Evolutionary conservation across 2,888 invertebrate genomes (phyloP).

Genomic region (Choristoneura rosaceana): DNA sequence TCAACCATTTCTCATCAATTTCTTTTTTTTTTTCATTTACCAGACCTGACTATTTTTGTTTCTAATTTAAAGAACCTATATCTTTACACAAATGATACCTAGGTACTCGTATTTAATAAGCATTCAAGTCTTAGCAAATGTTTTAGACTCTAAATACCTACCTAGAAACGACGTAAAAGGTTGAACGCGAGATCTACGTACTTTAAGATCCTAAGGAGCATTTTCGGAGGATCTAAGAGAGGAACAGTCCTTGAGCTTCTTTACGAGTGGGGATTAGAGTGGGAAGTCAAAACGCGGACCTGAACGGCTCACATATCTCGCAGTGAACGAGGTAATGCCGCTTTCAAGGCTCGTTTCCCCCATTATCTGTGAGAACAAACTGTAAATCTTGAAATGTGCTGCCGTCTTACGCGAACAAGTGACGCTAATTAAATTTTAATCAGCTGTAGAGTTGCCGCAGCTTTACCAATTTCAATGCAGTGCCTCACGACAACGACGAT

Average conservation of each 20-base stretch:
- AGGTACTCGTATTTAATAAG: not conserved
- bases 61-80: too few relatives aligned
- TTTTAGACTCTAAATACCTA: not conserved
- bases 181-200: slow-evolving; percentile 11
- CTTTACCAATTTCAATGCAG: slow-evolving; percentile 27
- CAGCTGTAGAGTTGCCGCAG: slow-evolving; percentile 22
- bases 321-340: slow-evolving; percentile 59
- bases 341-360: slow-evolving; percentile 62
- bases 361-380: slow-evolving; percentile 63
- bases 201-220: slow-evolving; percentile 14
- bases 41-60: too few relatives aligned
- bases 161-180: not conserved
- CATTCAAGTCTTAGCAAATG: not conserved
- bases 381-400: slow-evolving; percentile 49
- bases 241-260: slow-evolving; percentile 29
- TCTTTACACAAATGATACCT: not conserved
- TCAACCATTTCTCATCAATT: too few relatives aligned
- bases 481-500: slow-evolving; percentile 12
- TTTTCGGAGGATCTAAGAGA: slow-evolving; percentile 23
- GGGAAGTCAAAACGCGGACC: slow-evolving; percentile 57
- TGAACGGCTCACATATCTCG: slow-evolving; percentile 57
- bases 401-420: slow-evolving; percentile 33
- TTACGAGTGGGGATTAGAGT: slow-evolving; percentile 38
- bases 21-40: too few relatives aligned
- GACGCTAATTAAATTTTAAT: slow-evolving; percentile 38